Evolutionary conservation across 37 sponge, comb jelly and placozoan species (phyloP).

Genomic region (Corticium candelabrum): DNA sequence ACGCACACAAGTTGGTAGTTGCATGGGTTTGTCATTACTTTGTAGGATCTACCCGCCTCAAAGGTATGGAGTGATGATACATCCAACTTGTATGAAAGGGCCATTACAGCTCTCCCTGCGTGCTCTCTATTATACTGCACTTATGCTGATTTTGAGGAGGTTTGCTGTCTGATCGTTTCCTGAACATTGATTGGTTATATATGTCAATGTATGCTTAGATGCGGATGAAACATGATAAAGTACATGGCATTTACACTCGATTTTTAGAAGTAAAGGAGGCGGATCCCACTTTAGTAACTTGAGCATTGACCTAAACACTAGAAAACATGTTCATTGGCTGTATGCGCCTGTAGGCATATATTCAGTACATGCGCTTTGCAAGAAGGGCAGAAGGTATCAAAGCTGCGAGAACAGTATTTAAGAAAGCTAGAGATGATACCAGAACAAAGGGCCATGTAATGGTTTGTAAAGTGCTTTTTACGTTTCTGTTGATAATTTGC

Average conservation of each 20-base stretch:
- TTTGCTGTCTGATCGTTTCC: no score
- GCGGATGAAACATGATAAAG: constrained; percentile 35
- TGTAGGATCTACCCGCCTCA: not conserved
- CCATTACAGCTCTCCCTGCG: constrained; percentile 37
- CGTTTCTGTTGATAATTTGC: no score
- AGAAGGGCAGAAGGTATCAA: constrained; percentile 71
- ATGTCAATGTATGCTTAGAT: no score
- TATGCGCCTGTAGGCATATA: constrained; percentile 49
- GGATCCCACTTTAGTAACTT: constrained; percentile 46
- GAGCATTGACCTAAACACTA: not conserved
- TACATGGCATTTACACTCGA: constrained; percentile 28
- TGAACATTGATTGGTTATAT: no score
- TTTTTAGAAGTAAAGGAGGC: constrained; percentile 21
- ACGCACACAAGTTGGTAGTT: no score
- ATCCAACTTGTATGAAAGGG: constrained; percentile 53
- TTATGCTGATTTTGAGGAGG: constrained; percentile 92
- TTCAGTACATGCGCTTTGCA: constrained; percentile 92
- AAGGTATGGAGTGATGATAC: constrained; percentile 38
- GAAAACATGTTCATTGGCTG: no score
- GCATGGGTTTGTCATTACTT: not conserved
- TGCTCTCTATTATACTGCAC: constrained; percentile 83
- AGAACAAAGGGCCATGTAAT: constrained; percentile 60
- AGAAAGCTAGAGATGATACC: constrained; percentile 77
- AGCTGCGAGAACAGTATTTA: constrained; percentile 73
- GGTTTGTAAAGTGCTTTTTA: not conserved